Evolutionary conservation across 1,140 invertebrate species (phyloP).

Genomic region (Penaeus chinensis): DNA sequence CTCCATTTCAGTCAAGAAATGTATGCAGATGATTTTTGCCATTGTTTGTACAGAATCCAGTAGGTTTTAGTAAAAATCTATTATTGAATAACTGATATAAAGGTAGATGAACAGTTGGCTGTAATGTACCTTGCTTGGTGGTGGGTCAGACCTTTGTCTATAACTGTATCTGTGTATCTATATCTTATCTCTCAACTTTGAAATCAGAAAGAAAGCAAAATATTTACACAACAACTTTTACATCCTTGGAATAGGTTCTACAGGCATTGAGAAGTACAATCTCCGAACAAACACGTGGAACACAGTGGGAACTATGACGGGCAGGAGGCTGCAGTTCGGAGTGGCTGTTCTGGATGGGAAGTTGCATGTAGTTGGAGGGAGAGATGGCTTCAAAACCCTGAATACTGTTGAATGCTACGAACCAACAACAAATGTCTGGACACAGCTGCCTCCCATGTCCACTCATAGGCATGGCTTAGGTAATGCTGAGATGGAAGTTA

Average conservation of each 20-base stretch:
- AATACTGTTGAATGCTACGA: constrained; percentile 89
- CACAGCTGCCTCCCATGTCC: constrained; percentile 85
- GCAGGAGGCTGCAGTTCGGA: constrained; percentile 87
- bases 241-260: constrained; percentile 68
- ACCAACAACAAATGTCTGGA: constrained; percentile 82
- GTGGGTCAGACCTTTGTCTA: too few species aligned
- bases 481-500: constrained; percentile 63
- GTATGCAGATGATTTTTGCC: too few species aligned
- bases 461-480: constrained; percentile 90
- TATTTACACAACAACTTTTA: neutral
- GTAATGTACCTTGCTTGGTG: too few species aligned
- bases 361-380: constrained; percentile 85
- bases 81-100: too few species aligned
- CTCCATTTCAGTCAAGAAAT: too few species aligned
- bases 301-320: constrained; percentile 79
- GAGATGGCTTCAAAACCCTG: constrained; percentile 93
- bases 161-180: too few species aligned
- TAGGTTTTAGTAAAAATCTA: too few species aligned
- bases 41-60: too few species aligned
- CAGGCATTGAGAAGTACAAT: constrained; percentile 90
- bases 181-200: too few species aligned
- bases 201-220: too few species aligned
- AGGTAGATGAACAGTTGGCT: too few species aligned
- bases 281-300: constrained; percentile 86
- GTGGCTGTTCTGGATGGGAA: constrained; percentile 88